Evolutionary conservation across 2,113 vertebrate genomes (phyloP), one percentile per base, ranked within the genome.

Genomic region (Trogon surrucura): DNA sequence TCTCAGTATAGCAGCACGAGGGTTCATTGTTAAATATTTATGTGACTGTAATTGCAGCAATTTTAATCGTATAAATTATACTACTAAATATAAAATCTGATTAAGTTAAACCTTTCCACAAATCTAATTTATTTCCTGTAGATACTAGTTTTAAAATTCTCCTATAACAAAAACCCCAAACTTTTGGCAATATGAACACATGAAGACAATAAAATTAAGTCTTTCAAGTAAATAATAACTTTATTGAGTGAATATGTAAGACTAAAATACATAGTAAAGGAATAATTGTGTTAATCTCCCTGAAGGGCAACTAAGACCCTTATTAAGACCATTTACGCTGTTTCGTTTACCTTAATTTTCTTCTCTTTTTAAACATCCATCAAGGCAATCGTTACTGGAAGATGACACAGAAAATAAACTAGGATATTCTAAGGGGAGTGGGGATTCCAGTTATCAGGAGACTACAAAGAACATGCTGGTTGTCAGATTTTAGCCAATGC

Each of bases 11-110:
- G 50, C 23, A 64, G 48, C 44, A 53, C 23, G 11, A 95, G n/a
- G 67, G 72, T 80, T 92, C 84, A 91, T 50, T 95, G 32, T 86
- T 66, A 80, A 96, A 80, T 94, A 96, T 84, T 96, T 66, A 83
- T 66, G 36, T 87, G 80, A 91, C 38, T 81, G 38, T 62, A 93
- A 91, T 74, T 81, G 77, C 69, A 74, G 56, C 25, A 50, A 70
- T 86, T 94, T 84, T 71, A 86, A 58, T 81, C 80, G 30, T 45
- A 89, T 21, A 91, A 91, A 92, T 91, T 65, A 83, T 41, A 74
- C 27, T 73, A 27, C 44, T 84, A 84, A 81, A 86, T 84, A 80
- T 36, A 84, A 93, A 92, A 78, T 77, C 54, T 91, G 77, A 83
- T 83, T 10, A 90, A 69, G 14, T 80, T 70, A 83, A 86, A 70